Percentiles rank a stretch among this genome's conserved stretches.
phyloP scores from a whole-genome alignment of 2,888 invertebrate species.

The Erynnis tages region DNA sequence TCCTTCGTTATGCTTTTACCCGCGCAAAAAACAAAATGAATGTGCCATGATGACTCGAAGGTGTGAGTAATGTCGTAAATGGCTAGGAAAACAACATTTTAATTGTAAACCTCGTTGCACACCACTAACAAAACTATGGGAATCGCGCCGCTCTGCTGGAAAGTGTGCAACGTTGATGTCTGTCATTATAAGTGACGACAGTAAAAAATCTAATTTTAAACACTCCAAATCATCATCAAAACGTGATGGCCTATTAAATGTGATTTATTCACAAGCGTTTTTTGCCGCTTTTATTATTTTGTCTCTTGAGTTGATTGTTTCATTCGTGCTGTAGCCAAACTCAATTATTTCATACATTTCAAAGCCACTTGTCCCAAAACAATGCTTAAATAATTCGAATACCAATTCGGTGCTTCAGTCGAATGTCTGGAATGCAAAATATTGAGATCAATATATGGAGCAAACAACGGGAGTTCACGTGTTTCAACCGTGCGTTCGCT shows the following conservation, averaged over 20 bases:
- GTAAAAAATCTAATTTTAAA: conserved; percentile 18
- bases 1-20: conserved; percentile 56
- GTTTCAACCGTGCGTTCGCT: conserved; percentile 6
- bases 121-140: conserved; percentile 53
- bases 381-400: conserved; percentile 36
- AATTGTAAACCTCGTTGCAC: conserved; percentile 57
- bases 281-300: too few relatives aligned
- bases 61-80: conserved; percentile 72
- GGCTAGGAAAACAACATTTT: conserved; percentile 57
- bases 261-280: neutral
- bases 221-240: conserved; percentile 8
- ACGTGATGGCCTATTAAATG: neutral
- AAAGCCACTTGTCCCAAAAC: conserved; percentile 19
- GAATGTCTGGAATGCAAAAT: conserved; percentile 48
- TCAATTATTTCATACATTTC: neutral
- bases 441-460: conserved; percentile 39
- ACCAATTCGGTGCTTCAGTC: conserved; percentile 39
- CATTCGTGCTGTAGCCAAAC: too few relatives aligned
- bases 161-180: conserved; percentile 17
- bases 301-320: too few relatives aligned
- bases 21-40: conserved; percentile 58
- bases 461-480: conserved; percentile 23
- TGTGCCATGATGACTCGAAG: conserved; percentile 56
- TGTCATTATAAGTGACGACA: conserved; percentile 22
- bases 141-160: conserved; percentile 39